These are phyloP conservation scores for Xiphorhynchus erythropygius DNA, from an alignment of 2,797 vertebrate genomes.

Conservation along the genomic window DNA sequence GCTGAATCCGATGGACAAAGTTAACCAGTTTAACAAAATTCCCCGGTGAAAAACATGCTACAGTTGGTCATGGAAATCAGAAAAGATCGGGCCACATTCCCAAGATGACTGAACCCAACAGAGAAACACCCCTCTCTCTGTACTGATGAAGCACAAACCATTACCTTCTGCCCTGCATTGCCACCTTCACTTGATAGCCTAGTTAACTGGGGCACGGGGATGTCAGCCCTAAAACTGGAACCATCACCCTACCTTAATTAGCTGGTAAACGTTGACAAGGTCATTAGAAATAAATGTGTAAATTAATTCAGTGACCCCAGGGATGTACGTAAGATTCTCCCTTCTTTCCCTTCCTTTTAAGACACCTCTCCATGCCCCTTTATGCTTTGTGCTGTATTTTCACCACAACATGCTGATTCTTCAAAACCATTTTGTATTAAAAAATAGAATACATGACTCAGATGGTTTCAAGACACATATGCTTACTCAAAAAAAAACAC, in stretches of 20 bases:
- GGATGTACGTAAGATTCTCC: not conserved
- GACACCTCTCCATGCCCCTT: not conserved
- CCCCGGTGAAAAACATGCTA: not conserved
- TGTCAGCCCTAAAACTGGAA: not conserved
- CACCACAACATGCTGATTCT: not conserved
- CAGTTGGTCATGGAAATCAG: not conserved
- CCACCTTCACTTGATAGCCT: not conserved
- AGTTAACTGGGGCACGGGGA: not conserved
- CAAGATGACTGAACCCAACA: not conserved
- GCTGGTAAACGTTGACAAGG: rapidly evolving
- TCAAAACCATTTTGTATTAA: not conserved
- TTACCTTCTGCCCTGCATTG: not conserved
- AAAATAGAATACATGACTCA: constrained; percentile 47
- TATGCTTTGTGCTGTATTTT: not conserved
- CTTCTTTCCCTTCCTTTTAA: not conserved
- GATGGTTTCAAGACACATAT: not conserved
- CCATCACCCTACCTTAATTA: not conserved
- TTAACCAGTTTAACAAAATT: constrained; percentile 18
- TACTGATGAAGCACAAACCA: not conserved
- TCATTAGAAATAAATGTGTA: not conserved
- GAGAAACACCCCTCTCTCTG: not conserved
- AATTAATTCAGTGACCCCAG: not conserved
- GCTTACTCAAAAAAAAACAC: not conserved
- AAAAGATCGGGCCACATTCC: not conserved
- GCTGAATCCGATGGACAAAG: not conserved